These are phyloP conservation scores for Phalacrocorax carbo DNA, from an alignment of 2,113 vertebrate genomes.

Conservation along the genomic window DNA sequence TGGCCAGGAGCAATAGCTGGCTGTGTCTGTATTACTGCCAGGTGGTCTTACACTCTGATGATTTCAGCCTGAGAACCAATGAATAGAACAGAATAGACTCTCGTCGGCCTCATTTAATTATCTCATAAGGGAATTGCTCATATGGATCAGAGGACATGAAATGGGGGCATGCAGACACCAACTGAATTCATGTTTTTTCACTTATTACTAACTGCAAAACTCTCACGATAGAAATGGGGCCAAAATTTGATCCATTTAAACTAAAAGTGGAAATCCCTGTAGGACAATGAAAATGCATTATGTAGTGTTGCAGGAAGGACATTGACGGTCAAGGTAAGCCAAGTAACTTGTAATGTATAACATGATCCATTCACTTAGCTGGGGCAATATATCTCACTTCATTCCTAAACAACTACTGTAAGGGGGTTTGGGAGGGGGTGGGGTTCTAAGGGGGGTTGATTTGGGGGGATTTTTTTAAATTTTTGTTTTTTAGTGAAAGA, in stretches of 20 bases:
- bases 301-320: not conserved
- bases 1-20: not conserved
- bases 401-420: not conserved
- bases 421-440: not conserved
- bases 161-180: not conserved
- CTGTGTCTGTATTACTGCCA: not conserved
- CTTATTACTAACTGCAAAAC: not conserved
- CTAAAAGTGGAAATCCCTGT: not conserved
- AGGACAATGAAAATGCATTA: not conserved
- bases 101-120: not conserved
- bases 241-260: not conserved
- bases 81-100: not conserved
- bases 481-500: not conserved
- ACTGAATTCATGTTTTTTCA: not conserved
- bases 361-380: not conserved
- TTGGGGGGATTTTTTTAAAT: rapidly evolving
- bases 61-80: not conserved
- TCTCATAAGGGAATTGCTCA: not conserved
- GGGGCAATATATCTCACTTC: not conserved
- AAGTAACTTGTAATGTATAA: not conserved
- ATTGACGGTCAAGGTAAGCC: not conserved
- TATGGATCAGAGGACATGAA: not conserved
- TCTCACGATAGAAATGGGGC: not conserved
- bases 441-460: not conserved
- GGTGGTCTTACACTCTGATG: not conserved